Conservation (phyloP, 2,888 invertebrate species). For the Allacma fusca region DNA sequence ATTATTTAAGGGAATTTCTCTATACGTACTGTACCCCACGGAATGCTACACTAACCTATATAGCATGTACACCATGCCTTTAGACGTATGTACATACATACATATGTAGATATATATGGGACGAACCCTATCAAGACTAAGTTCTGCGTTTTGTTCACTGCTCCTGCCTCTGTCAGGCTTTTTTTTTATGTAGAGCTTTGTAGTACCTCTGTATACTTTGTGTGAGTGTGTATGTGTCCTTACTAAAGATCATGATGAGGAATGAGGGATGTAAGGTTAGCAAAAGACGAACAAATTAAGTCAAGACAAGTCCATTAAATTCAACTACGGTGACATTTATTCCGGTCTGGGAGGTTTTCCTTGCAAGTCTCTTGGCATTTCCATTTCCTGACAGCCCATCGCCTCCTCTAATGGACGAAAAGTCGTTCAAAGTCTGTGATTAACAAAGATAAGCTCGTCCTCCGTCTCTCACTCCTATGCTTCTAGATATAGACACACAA, state of each 20-base stretch:
- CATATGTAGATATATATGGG: too few species aligned
- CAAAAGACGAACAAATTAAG: conserved; percentile 38
- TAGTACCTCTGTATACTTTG: too few species aligned
- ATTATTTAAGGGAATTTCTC: conserved; percentile 21
- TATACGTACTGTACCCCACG: neutral
- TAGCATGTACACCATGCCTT: too few species aligned
- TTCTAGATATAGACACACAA: neutral
- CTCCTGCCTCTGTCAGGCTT: too few species aligned
- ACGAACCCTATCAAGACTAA: too few species aligned
- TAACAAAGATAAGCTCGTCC: conserved; percentile 36
- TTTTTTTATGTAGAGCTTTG: too few species aligned
- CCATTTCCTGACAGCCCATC: conserved; percentile 31
- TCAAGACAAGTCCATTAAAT: conserved; percentile 43
- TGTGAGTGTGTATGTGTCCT: too few species aligned
- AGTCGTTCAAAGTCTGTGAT: conserved; percentile 33
- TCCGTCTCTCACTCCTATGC: too few species aligned
- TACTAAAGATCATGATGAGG: too few species aligned
- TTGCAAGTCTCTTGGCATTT: conserved; percentile 18
- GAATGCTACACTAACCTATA: too few species aligned
- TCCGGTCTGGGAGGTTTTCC: conserved; percentile 6
- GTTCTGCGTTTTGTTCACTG: too few species aligned
- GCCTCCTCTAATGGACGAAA: conserved; percentile 29
- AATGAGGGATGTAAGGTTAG: neutral
- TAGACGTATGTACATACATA: too few species aligned
- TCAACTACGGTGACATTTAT: conserved; percentile 43